Base-by-base conservation (phyloP, 2,797 vertebrate species). In the Lepidocolaptes lacrymiger region DNA sequence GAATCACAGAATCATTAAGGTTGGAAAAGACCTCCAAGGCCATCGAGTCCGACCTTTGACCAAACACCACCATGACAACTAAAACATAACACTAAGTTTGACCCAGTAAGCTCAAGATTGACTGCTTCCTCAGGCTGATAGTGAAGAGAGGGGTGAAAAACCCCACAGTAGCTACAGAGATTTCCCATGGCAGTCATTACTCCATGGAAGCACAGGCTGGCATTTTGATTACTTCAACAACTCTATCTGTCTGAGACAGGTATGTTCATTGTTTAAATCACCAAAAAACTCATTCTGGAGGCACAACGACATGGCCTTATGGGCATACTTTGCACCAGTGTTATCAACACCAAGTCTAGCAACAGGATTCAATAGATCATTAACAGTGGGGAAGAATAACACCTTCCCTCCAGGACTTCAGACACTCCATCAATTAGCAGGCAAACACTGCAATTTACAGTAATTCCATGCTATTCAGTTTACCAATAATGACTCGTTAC, bases 401-500 rank as follows among this genome's bases (percentile, higher is more conserved):
- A 80, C 83, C 46, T 88, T 85, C 71, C 67, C 78, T 59, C 58
- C 54, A 81, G 76, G 78, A 39, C 67, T 90, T 92, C 44, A 78
- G 83, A 69, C 94, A 67, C 72, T 67, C 44, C 59, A 76, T 76
- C 58, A 66, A 51, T 85, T 89, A 92, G 63, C 75, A 85, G 52
- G 54, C 41, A 93, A 86, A 84, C 18, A 34, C 69, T 81, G 64
- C 69, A 64, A 80, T 95, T 96, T 95, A 85, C 91, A 94, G 82
- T 83, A 78, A 94, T 85, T 85, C 61, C n/a, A 85, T 78, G 77
- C 75, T 90, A 76, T 80, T 86, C 73, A 55, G 39, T 66, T 55
- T 58, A 81, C 46, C 61, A 94, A 36, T 86, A 93, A 84, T 83
- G 84, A 72, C 58, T 94, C 89, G 51, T 88, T 91, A 88, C 44